Evolutionary conservation across 1,140 invertebrate genomes (phyloP), one percentile per base, ranked within the genome.

Genomic region (Eurosta solidaginis): DNA sequence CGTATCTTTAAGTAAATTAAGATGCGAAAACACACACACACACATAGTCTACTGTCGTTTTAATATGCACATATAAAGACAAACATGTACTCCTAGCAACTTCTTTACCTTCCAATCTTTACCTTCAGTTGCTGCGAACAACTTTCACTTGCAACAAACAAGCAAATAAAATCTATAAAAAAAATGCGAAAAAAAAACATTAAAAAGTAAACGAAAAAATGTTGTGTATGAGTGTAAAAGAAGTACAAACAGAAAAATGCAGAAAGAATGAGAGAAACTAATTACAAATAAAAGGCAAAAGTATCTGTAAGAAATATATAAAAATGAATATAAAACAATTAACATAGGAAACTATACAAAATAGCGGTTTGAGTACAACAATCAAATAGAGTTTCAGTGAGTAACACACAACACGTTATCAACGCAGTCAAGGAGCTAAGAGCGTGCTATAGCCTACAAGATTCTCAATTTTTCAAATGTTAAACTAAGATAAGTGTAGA

Each of bases 261-360:
- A 40, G 20, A 68, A 68, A 40, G n/a, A 68, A 68, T 68, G 27
- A 68, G 59, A 68, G 40, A 76, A 63, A 76, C 77, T 68, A 79
- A 79, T 20, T 47, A 47, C 33, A 49, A 36, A 76, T 49, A 50
- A 49, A 50, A 76, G 17, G 29, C 77, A 77, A 29, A 20, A n/a
- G 22, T 22, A 68, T 12, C 17, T 29, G 17, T 0, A 33, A 6
- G 17, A 42, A 68, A 68, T 68, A 68, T 6, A 6, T 14, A 68
- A 22, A 36, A 68, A 68, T 12, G 40, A 36, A 20, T 20, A 42
- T 2, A 42, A 40, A 63, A n/a, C n/a, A n/a, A 68, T 25, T 54
- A 54, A 54, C 27, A 54, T 25, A 54, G 3, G 40, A 40, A 42
- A 40, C 59, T 22, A 33, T 33, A 68, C 17, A 68, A 68, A 40